Evolutionary conservation across 2,888 invertebrate species (phyloP).

Genomic region (Galerucella calmariensis): DNA sequence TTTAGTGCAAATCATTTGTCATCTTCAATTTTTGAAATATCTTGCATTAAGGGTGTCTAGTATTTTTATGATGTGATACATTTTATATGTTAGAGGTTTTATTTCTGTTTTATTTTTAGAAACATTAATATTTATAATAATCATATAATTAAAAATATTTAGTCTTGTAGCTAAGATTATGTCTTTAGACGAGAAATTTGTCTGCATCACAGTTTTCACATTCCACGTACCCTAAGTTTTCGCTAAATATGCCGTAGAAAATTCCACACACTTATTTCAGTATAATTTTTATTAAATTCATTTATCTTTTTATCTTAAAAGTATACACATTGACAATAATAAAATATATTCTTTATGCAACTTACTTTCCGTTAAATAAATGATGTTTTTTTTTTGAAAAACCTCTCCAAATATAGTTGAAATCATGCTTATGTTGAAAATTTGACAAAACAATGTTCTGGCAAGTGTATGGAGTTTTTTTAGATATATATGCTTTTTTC

Average conservation of each 20-base stretch:
- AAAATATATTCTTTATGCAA: not conserved
- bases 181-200: conserved; percentile 43
- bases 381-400: no score
- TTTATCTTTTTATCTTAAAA: not conserved
- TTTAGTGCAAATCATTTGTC: conserved; percentile 36
- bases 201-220: conserved; percentile 50
- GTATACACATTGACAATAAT: not conserved
- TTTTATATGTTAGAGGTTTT: conserved; percentile 47
- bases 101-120: conserved; percentile 43
- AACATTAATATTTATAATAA: conserved; percentile 40
- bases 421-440: not conserved
- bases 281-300: not conserved
- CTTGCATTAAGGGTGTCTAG: conserved; percentile 51
- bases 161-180: conserved; percentile 44
- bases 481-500: conserved; percentile 8
- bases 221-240: conserved; percentile 50
- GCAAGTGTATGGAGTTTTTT: not conserved
- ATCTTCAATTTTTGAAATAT: conserved; percentile 36
- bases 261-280: not conserved
- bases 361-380: no score
- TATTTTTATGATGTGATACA: conserved; percentile 54
- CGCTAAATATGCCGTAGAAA: conserved; percentile 40
- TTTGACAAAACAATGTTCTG: not conserved
- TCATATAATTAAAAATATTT: conserved; percentile 40
- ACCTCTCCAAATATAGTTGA: no score